Evolutionary conservation across 2,113 vertebrate species (phyloP).

Genomic region (Phylloscopus trochilus): DNA sequence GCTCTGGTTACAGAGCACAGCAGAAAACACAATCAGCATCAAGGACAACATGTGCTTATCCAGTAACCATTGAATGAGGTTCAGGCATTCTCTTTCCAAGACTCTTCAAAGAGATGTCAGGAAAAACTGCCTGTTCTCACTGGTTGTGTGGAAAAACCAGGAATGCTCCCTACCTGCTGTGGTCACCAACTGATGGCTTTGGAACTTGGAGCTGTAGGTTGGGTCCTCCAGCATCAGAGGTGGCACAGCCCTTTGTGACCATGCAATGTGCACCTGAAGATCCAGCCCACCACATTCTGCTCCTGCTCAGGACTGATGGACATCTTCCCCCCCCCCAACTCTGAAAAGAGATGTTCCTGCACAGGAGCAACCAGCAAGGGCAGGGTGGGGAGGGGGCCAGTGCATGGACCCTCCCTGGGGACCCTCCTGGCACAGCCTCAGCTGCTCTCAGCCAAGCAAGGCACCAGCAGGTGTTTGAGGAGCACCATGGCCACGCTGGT

Average conservation of each 20-base stretch:
- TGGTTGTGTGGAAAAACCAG: background rate
- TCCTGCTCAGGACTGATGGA: too few species aligned
- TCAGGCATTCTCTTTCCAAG: background rate
- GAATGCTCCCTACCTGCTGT: background rate
- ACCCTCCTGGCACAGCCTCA: too few species aligned
- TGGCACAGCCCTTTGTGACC: background rate
- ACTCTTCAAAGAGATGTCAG: background rate
- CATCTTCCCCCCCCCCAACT: too few species aligned
- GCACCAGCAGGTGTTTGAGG: too few species aligned
- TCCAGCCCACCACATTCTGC: too few species aligned
- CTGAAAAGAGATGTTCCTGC: too few species aligned
- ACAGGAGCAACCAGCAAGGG: too few species aligned
- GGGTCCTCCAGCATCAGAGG: background rate
- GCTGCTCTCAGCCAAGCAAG: too few species aligned
- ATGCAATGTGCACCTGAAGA: background rate
- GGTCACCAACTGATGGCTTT: background rate
- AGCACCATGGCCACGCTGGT: background rate
- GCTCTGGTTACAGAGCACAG: rapidly evolving
- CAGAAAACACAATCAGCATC: background rate
- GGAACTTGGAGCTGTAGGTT: background rate
- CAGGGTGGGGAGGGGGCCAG: too few species aligned
- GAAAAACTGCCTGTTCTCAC: background rate
- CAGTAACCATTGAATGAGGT: rapidly evolving
- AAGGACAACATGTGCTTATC: background rate
- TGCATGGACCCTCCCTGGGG: too few species aligned